Evolutionary conservation across 2,113 vertebrate species (phyloP), one percentile per base, ranked within the genome.

Genomic region (Carassius auratus): DNA sequence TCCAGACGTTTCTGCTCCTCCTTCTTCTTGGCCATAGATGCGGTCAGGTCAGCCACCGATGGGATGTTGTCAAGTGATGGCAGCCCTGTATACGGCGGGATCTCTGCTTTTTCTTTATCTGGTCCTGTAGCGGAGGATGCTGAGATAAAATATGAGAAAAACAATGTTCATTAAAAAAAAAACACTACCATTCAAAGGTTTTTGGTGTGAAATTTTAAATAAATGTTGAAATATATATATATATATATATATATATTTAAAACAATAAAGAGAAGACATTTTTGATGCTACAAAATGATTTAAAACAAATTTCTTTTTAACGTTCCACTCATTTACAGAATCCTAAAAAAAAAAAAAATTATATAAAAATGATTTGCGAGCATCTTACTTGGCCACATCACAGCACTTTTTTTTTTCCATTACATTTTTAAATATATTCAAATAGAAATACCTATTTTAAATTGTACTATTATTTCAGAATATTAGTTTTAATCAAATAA

Each of bases 1-100:
- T 97, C 96, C 84, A 92, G 90, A 92, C 91, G 77, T 83, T 95
- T 1, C 76, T 95, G 93, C 91, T 97, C 94, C 76, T 95, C 93
- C 85, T 94, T 95, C 77, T 93, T 93, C 42, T 93, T 94, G 0
- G 94, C 93, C 89, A 97, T 83, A 88, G 94, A 92, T 86, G 97
- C 94, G 33, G 96, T 2, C 89, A 95, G 91, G 85, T 96, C 96
- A 0, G 96, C 94, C 0, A 95, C 94, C 0, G 94, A 94, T 3
- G 94, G 93, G 23, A 94, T 93, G 90, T 92, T 95, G 88, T 91
- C 92, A 8, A 94, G 75, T 1, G 87, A 91, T 14, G 93, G 94
- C 15, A 94, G 91, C 8, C 92, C 93, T 0, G 90, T 26, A 15
- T 92, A 38, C 0, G 93, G 92, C 0, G 90, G n/a, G 38, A 94